These are phyloP conservation scores for Oedothorax gibbosus DNA, from an alignment of 1,140 invertebrate species.

Conservation along the genomic window DNA sequence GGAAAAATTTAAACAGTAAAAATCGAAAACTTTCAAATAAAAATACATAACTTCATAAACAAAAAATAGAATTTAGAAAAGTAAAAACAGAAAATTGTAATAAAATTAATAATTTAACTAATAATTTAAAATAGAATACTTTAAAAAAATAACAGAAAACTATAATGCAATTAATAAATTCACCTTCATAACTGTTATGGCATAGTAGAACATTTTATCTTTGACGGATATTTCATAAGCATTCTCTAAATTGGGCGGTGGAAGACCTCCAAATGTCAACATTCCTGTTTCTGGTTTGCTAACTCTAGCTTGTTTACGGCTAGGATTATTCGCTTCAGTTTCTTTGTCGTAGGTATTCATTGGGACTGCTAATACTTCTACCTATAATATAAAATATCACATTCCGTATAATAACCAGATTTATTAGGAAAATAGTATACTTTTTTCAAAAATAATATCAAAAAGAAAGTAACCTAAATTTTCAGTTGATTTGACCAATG, in stretches of 20 bases:
- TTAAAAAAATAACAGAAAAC: too few species aligned
- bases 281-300: slow-evolving; percentile 75
- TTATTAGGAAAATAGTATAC: not conserved
- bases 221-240: slow-evolving; percentile 89
- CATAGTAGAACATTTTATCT: slow-evolving; percentile 93
- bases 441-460: not conserved
- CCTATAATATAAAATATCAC: slow-evolving; percentile 66
- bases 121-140: too few species aligned
- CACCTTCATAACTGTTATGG: slow-evolving; percentile 93
- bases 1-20: not conserved
- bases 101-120: too few species aligned
- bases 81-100: too few species aligned
- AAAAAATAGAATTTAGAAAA: too few species aligned
- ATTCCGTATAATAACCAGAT: not conserved
- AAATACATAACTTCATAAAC: too few species aligned
- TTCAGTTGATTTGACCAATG: too few species aligned
- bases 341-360: slow-evolving; percentile 73
- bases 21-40: not conserved
- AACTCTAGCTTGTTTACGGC: slow-evolving; percentile 69
- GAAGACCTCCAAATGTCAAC: slow-evolving; percentile 79
- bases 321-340: slow-evolving; percentile 67
- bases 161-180: not conserved
- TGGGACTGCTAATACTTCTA: slow-evolving; percentile 80
- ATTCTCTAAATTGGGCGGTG: slow-evolving; percentile 77
- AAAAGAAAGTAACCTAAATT: too few species aligned